Conservation (phyloP, 2,113 vertebrate genomes). For the Sisor rabdophorus region DNA sequence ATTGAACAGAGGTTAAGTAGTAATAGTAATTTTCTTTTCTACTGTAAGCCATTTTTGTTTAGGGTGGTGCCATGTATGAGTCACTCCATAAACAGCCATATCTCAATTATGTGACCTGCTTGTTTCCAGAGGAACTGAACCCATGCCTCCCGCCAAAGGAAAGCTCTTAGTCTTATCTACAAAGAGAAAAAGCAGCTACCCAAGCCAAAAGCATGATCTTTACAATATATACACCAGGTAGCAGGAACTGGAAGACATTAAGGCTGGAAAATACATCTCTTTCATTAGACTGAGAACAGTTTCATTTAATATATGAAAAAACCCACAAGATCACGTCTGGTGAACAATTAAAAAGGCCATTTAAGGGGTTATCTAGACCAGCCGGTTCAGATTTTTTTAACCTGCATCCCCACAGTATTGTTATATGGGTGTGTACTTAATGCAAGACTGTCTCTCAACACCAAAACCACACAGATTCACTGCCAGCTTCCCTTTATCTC, state of each 20-base stretch:
- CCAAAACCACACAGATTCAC: conserved; percentile 11
- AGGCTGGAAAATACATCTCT: neutral
- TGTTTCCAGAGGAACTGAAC: conserved; percentile 27
- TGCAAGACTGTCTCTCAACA: neutral
- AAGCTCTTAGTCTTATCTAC: conserved; percentile 28
- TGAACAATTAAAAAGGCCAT: no score
- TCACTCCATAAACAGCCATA: conserved; percentile 26
- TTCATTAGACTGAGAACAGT: neutral
- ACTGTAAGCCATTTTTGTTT: neutral
- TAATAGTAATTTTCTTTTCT: no score
- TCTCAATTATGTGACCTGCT: conserved; percentile 16
- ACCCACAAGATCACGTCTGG: no score
- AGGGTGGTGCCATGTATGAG: conserved; percentile 11
- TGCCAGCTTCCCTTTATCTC: neutral
- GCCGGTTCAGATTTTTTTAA: no score
- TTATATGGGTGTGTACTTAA: neutral
- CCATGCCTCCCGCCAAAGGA: conserved; percentile 3
- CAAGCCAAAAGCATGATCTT: conserved; percentile 12
- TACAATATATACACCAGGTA: neutral
- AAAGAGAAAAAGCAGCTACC: conserved; percentile 11
- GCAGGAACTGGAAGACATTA: neutral
- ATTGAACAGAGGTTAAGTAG: neutral
- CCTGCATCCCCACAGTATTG: neutral
- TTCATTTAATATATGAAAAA: no score
- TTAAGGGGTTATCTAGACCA: no score